Conservation (phyloP, 2,797 vertebrate genomes). For the Melanotaenia parkinsoni region DNA sequence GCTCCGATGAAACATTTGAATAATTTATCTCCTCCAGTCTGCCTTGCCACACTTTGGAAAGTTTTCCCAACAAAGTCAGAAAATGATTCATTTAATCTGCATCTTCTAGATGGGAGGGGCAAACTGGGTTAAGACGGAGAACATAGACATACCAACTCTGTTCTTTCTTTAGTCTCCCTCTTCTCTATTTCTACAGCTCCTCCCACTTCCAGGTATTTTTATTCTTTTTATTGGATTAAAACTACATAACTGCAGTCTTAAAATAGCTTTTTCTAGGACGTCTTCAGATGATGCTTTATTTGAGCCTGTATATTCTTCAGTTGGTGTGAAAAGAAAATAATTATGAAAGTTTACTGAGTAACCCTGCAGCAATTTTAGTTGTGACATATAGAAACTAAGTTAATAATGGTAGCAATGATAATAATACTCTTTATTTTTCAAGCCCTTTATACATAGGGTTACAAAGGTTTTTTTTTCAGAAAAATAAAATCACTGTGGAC, state of each 20-base stretch:
- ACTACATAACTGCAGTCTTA: neutral
- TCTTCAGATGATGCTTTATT: slow-evolving; percentile 8
- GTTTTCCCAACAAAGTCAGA: slow-evolving; percentile 76
- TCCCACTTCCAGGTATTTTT: neutral
- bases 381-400: neutral
- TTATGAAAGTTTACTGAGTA: slow-evolving; percentile 2
- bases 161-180: slow-evolving; percentile 19
- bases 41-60: slow-evolving; percentile 75
- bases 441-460: too few species aligned
- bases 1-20: slow-evolving; percentile 75
- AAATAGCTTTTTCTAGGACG: slow-evolving; percentile 3
- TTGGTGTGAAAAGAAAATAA: neutral
- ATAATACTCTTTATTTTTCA: neutral
- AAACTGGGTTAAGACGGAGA: slow-evolving; percentile 22
- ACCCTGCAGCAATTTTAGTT: slow-evolving; percentile 19
- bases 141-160: neutral
- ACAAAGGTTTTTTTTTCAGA: neutral
- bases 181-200: neutral
- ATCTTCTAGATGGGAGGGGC: slow-evolving; percentile 54
- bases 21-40: slow-evolving; percentile 78
- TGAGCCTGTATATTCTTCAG: slow-evolving; percentile 6
- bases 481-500: too few species aligned
- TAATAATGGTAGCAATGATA: neutral
- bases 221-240: neutral
- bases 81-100: slow-evolving; percentile 79